Percentiles rank a stretch among this genome's conserved stretches.
Conservation (phyloP, 2,797 vertebrate genomes). For the Carapus acus region DNA sequence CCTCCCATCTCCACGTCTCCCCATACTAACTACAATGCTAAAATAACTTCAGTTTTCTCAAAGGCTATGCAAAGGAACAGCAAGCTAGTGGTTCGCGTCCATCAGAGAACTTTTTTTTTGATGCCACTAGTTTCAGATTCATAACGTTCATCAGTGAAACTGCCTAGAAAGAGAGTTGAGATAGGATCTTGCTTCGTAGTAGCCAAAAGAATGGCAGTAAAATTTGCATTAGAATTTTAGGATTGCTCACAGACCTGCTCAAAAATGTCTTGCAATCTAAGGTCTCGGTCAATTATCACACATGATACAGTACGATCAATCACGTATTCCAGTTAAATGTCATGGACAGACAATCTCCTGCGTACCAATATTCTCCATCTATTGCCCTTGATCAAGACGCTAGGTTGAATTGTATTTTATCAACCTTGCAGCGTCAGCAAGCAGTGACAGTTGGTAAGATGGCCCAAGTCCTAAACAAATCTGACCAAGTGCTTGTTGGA, state of each 20-base stretch:
- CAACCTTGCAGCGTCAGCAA: too few species aligned
- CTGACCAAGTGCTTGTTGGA: too few species aligned
- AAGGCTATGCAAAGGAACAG: constrained; percentile 21
- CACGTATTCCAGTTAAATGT: too few species aligned
- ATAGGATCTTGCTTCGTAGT: neutral
- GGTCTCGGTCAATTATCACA: too few species aligned
- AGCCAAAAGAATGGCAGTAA: neutral
- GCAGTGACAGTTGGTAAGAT: too few species aligned
- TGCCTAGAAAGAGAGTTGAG: neutral
- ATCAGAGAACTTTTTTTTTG: constrained; percentile 18
- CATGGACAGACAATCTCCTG: too few species aligned
- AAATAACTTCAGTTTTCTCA: constrained; percentile 20
- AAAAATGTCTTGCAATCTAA: too few species aligned
- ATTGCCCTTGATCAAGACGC: too few species aligned
- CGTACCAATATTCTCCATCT: too few species aligned
- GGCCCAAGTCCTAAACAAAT: too few species aligned
- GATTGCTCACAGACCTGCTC: neutral
- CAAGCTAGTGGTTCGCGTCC: constrained; percentile 13
- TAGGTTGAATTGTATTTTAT: too few species aligned
- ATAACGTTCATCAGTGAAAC: neutral
- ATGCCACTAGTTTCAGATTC: constrained; percentile 10
- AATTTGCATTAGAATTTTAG: neutral
- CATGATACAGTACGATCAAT: too few species aligned
- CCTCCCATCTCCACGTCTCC: constrained; percentile 22
- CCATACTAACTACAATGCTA: constrained; percentile 29